Base-by-base conservation (phyloP, 2,113 vertebrate genomes). In the Campylomormyrus numenius region DNA sequence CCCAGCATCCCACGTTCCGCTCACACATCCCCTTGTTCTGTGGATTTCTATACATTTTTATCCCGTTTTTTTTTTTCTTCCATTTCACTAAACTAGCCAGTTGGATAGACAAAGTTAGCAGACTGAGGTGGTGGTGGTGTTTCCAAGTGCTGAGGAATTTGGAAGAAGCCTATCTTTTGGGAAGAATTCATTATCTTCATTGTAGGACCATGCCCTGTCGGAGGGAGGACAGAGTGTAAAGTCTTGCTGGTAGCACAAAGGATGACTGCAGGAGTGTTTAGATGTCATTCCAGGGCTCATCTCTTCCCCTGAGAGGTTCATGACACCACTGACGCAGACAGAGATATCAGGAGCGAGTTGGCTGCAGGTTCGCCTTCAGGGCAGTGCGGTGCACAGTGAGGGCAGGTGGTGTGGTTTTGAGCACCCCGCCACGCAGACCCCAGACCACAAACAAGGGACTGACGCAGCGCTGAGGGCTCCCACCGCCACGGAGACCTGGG, bases 61-160 rank as follows among this genome's bases (percentile, higher is more conserved):
- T 80, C 48, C 89, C 19, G 1, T 27, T 35, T 50, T 24, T 24
- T 50, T 83, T 50, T 13, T 31, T 31, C n/a, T 42, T 58, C 74
- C 87, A 88, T 85, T 62, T 90, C 6, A 56, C 77, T 62, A 31
- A 62, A 80, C 31, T 85, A 42, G 77, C 89, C 80, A 88, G 46
- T 53, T 53, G 66, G 89, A 88, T 42, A 10, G 46, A 88, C 80
- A 46, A 50, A 24, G 80, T 27, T 56, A 35, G 52, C 89, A 89
- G 89, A 74, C 86, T 85, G 74, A 90, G 53, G 87, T 62, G 88
- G 49, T 62, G 88, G 49, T 77, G n/a, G 48, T 52, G 88, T 90
- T 91, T 91, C 88, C 85, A 91, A 91, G 90, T 17, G 39, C 88
- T 42, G 84, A 87, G 84, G 80, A 90, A 85, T 89, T 86, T 89